phyloP scores from a whole-genome alignment of 2,113 vertebrate species.

The Bubo scandiacus region DNA sequence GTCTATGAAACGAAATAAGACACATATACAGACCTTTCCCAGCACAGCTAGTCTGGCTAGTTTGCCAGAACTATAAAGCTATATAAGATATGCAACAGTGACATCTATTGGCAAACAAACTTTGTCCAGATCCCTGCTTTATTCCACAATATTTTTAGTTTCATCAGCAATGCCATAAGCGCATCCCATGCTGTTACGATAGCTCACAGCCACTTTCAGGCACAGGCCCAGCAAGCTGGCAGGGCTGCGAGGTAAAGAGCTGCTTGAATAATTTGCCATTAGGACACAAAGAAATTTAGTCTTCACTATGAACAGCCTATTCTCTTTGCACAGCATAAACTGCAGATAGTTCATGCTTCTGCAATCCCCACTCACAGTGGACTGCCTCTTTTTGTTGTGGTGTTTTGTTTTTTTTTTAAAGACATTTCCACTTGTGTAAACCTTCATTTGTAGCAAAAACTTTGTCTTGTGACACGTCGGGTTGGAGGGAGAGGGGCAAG shows the following conservation, averaged over 20 bases:
- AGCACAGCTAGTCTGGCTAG: neutral
- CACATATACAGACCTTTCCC: neutral
- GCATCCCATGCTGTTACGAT: rapidly evolving
- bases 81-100: slow-evolving; percentile 52
- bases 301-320: neutral
- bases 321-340: neutral
- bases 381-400: neutral
- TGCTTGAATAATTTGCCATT: neutral
- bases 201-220: rapidly evolving
- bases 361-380: neutral
- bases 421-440: neutral
- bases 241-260: neutral
- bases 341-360: neutral
- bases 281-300: neutral
- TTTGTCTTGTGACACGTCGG: neutral
- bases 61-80: neutral
- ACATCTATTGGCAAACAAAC: slow-evolving; percentile 51
- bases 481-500: neutral
- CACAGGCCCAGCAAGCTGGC: neutral
- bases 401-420: neutral
- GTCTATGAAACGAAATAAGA: neutral
- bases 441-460: neutral
- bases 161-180: rapidly evolving
- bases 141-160: neutral
- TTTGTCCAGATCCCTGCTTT: neutral